Percentiles rank a stretch among this genome's conserved stretches.
Conservation (phyloP, 2,797 vertebrate species). For the Novumbra hubbsi region DNA sequence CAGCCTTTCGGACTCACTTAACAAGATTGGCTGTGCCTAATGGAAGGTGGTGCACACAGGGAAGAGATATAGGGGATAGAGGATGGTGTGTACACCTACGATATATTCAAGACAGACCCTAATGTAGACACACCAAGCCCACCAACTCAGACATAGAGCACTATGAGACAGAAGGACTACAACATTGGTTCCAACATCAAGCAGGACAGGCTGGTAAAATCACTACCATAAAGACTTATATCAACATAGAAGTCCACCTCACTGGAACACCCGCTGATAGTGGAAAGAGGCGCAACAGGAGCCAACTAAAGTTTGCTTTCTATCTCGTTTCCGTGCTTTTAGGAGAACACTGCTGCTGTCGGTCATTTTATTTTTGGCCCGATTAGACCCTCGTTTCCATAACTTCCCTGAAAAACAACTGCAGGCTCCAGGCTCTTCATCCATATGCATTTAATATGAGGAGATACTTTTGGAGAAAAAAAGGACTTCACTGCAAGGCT, state of each 20-base stretch:
- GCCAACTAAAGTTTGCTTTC: not conserved
- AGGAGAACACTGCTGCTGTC: constrained; percentile 69
- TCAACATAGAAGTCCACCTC: not conserved
- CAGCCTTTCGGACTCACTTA: not conserved
- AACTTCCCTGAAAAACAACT: constrained; percentile 29
- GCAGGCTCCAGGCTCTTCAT: constrained; percentile 57
- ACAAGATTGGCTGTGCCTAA: not conserved
- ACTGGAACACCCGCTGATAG: not conserved
- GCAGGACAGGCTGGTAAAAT: not conserved
- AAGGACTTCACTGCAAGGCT: constrained; percentile 48
- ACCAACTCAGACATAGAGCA: not conserved
- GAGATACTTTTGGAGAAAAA: constrained; percentile 46
- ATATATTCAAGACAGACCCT: not conserved
- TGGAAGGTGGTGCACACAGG: not conserved
- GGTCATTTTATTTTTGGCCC: constrained; percentile 70
- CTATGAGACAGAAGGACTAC: not conserved
- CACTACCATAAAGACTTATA: not conserved
- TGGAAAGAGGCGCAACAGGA: not conserved
- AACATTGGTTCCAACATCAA: not conserved
- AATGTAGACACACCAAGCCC: not conserved
- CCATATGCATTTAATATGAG: constrained; percentile 63
- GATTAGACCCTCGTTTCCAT: constrained; percentile 69
- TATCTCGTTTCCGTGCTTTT: constrained; percentile 29
- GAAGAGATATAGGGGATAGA: not conserved
- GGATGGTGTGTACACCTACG: not conserved